Conservation (phyloP, 2,113 vertebrate species). For the Ciconia stormi region DNA sequence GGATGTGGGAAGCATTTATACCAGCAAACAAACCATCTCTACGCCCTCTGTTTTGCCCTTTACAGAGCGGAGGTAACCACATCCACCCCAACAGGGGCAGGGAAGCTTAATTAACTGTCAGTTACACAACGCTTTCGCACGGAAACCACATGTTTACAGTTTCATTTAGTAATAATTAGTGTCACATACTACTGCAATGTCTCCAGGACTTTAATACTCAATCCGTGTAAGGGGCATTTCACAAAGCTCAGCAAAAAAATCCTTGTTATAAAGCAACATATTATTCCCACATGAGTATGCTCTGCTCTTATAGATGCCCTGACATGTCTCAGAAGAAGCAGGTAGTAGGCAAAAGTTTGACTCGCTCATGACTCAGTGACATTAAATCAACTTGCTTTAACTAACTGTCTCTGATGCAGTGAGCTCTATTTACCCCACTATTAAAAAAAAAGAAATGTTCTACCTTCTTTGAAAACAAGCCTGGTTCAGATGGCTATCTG, state of each 20-base stretch:
- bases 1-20: background rate
- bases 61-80: background rate
- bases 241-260: constrained; percentile 30
- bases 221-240: background rate
- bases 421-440: background rate
- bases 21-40: background rate
- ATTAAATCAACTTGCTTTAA: background rate
- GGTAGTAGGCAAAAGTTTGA: background rate
- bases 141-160: background rate
- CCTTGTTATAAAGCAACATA: background rate
- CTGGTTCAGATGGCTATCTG: background rate
- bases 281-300: background rate
- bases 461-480: background rate
- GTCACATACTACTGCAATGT: background rate
- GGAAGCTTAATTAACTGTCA: background rate
- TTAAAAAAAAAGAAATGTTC: background rate
- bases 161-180: constrained; percentile 35
- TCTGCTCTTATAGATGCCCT: background rate
- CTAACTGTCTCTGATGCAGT: background rate
- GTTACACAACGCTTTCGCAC: background rate
- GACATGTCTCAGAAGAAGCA: constrained; percentile 14
- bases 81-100: background rate
- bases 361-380: background rate
- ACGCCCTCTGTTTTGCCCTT: background rate
- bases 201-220: background rate